A percentile compares a stretch with the other conserved stretches of the same genome.
Evolutionary conservation across 2,797 vertebrate species (phyloP).

Genomic region (Enteromius fasciolatus): DNA sequence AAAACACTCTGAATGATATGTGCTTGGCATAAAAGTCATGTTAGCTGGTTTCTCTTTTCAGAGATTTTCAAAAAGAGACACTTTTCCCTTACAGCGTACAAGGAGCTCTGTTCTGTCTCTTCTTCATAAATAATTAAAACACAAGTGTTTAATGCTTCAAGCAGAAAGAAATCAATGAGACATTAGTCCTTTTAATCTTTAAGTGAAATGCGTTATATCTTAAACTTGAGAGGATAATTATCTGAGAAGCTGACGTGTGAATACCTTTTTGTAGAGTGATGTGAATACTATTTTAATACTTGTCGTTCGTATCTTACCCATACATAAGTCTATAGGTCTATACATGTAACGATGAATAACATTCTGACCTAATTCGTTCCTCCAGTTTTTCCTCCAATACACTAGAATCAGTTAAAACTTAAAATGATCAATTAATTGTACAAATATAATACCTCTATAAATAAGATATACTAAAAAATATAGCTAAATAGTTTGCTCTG

Average conservation of each 20-base stretch:
- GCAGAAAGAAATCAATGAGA: constrained; percentile 44
- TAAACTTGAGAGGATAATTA: constrained; percentile 32
- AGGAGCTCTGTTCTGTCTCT: constrained; percentile 17
- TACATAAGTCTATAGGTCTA: not conserved
- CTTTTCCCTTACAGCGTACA: constrained; percentile 12
- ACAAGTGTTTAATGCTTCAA: constrained; percentile 30
- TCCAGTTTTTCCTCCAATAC: not conserved
- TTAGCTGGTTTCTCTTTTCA: constrained; percentile 8
- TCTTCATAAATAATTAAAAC: constrained; percentile 24
- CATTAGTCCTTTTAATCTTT: constrained; percentile 45
- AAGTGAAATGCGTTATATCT: constrained; percentile 34
- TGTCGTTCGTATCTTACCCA: not conserved
- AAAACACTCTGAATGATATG: constrained; percentile 26
- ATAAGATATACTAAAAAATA: not conserved
- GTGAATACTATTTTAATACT: not conserved
- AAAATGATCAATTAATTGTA: not conserved
- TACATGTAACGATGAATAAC: not conserved
- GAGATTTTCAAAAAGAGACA: constrained; percentile 2
- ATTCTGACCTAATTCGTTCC: not conserved
- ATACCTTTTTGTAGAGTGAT: constrained; percentile 21
- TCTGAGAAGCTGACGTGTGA: constrained; percentile 4
- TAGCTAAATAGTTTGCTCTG: not conserved
- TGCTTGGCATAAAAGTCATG: constrained; percentile 1
- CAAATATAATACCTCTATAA: not conserved
- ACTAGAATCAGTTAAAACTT: not conserved